Conservation (phyloP, 2,888 invertebrate species). For the Chesias legatella region DNA sequence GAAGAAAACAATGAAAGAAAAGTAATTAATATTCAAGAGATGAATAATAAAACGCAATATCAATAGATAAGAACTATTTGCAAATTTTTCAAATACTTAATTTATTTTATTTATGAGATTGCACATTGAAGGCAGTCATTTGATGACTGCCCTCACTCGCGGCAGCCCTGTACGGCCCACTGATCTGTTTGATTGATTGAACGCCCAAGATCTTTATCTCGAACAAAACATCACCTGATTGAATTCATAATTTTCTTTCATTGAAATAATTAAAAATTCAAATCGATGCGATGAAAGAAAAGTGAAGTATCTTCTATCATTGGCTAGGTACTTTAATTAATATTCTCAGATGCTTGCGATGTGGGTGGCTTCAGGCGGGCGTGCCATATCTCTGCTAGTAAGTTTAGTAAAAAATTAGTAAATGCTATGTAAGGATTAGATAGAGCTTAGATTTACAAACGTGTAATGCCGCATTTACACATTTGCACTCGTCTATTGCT, state of each 20-base stretch:
- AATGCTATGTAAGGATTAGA: conserved; percentile 18
- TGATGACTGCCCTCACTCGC: too few relatives aligned
- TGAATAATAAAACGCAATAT: too few relatives aligned
- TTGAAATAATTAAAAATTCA: conserved; percentile 35
- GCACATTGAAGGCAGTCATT: too few relatives aligned
- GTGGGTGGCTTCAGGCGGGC: conserved; percentile 20
- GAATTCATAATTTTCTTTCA: conserved; percentile 50
- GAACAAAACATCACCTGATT: conserved; percentile 50
- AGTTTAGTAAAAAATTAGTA: conserved; percentile 24
- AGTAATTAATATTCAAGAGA: too few relatives aligned
- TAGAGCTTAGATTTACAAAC: conserved; percentile 18
- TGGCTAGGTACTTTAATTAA: conserved; percentile 22
- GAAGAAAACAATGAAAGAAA: too few relatives aligned
- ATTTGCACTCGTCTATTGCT: too few relatives aligned
- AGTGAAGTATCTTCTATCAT: conserved; percentile 23
- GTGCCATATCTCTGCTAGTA: too few relatives aligned
- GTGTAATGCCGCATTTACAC: background rate
- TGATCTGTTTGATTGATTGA: conserved; percentile 53
- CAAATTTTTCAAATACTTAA: too few relatives aligned
- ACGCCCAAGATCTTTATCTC: conserved; percentile 47
- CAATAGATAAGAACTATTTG: too few relatives aligned
- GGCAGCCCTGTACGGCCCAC: conserved; percentile 26
- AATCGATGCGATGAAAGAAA: conserved; percentile 24
- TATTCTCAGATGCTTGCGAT: conserved; percentile 22
- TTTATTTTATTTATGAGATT: too few relatives aligned